Evolutionary conservation across 2,888 invertebrate species (phyloP), one percentile per base, ranked within the genome.

Genomic region (Oxyteleia sp.): DNA sequence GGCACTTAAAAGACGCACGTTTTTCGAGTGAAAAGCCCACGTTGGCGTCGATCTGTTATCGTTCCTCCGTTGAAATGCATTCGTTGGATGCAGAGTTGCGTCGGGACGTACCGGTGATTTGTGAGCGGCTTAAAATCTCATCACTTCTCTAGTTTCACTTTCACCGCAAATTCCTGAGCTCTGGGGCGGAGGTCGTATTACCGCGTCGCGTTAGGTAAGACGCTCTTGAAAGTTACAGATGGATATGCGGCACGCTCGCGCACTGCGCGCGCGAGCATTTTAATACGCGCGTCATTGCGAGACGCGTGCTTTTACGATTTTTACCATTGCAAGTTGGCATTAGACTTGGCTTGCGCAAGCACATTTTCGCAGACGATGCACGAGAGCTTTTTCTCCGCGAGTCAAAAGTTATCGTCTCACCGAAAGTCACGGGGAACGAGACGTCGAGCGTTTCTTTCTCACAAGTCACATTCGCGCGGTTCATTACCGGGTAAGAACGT

Each of bases 121-220:
- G 81, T 74, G 84, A 82, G 78, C 74, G 78, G 78, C 71, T 82
- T 80, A 72, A 84, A 82, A 84, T 82, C 84, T 79, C 84, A 79
- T 82, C 79, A 80, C 82, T 82, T 85, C 80, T 76, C 72, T 82
- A 82, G 82, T 85, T 85, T 85, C 84, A 85, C 84, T 85, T 85
- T 85, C 82, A 82, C 80, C 76, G 84, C 79, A 59, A 82, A 80
- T 80, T 82, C 76, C 72, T 85, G 61, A 47, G 68, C 79, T 71
- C 75, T 64, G 75, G 81, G 82, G 82, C 75, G 82, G 82, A 82
- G 84, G 82, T 82, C 76, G 82, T 57, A 75, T 78, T 78, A 81
- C 78, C 64, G 55, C 78, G 78, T n/a, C n/a, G 59, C 74, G 83
- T 79, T 79, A 76, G 71, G 84, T 71, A 80, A 75, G 79, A 75